Percentiles rank a stretch among this genome's conserved stretches.
These are phyloP conservation scores for Scarus forsteni DNA, from an alignment of 2,797 vertebrate genomes.

Conservation along the genomic window DNA sequence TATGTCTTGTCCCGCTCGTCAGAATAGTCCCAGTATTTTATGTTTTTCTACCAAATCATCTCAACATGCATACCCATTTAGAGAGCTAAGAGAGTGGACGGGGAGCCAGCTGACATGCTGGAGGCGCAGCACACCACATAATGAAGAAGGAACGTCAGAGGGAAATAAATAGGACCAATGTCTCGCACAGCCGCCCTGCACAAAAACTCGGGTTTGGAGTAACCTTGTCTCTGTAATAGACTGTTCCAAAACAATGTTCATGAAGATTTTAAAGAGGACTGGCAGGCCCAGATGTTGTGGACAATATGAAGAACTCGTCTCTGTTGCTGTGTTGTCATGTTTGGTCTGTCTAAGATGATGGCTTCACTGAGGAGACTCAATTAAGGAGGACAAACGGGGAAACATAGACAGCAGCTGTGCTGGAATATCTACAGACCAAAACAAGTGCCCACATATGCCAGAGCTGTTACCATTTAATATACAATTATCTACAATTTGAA, in stretches of 20 bases:
- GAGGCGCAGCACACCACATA: slow-evolving; percentile 62
- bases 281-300: slow-evolving; percentile 51
- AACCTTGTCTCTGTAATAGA: slow-evolving; percentile 56
- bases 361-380: slow-evolving; percentile 46
- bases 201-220: slow-evolving; percentile 31
- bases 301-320: slow-evolving; percentile 44
- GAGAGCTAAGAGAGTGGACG: slow-evolving; percentile 59
- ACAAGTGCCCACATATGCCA: slow-evolving; percentile 48
- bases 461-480: no score
- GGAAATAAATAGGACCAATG: slow-evolving; percentile 70
- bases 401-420: slow-evolving; percentile 47
- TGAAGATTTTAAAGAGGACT: slow-evolving; percentile 62
- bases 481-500: no score
- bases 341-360: slow-evolving; percentile 61
- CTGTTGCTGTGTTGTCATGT: slow-evolving; percentile 64
- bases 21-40: slow-evolving; percentile 14
- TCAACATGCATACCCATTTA: slow-evolving; percentile 57
- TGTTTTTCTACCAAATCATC: slow-evolving; percentile 20
- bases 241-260: slow-evolving; percentile 58
- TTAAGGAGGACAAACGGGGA: slow-evolving; percentile 42
- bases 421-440: slow-evolving; percentile 58
- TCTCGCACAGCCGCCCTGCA: slow-evolving; percentile 42
- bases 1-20: slow-evolving; percentile 37
- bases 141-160: slow-evolving; percentile 74
- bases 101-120: slow-evolving; percentile 60